Base-by-base conservation (phyloP, 1,140 invertebrate species). In the Adoxophyes honmai region DNA sequence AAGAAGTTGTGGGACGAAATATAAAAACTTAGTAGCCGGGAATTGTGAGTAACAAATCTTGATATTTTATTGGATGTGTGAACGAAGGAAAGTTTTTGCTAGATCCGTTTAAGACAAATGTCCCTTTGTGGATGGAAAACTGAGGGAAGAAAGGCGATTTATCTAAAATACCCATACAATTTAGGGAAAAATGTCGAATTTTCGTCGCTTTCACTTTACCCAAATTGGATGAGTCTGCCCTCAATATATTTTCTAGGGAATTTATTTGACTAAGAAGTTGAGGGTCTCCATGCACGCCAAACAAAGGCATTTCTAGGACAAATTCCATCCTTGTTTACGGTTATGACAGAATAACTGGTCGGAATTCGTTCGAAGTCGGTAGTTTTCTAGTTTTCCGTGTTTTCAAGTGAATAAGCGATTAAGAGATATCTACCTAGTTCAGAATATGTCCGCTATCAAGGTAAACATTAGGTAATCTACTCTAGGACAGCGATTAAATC, bases 161-260 rank as follows among this genome's bases (percentile, higher is more conserved):
- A 85, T 88, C 77, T 85, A 76, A 87, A 85, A 88, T 84, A 87
- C 83, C 79, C 80, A 83, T 85, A 88, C 78, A 83, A 82, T 86
- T 83, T 79, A 76, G 79, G 74, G 68, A 71, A 74, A 76, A 78
- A 81, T 64, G 78, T 88, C 81, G 81, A 85, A 85, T 66, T 80
- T 76, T 84, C 73, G 74, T 78, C 73, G 73, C 73, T 72, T 68
- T 74, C 77, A 85, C 81, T 85, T 83, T 84, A 77, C 73, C 71
- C 67, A 77, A 86, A 86, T 85, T 81, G 80, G 82, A 83, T 74
- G 75, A 82, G 81, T 83, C 72, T 73, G 71, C 73, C 70, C 68
- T 55, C 68, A 74, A 81, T 84, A 83, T 85, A 83, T 86, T 35
- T 36, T 28, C 75, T 84, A 62, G 57, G 65, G 67, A 78, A 82